Base-by-base conservation (phyloP, 2,797 vertebrate genomes). In the Propithecus deckenii region DNA sequence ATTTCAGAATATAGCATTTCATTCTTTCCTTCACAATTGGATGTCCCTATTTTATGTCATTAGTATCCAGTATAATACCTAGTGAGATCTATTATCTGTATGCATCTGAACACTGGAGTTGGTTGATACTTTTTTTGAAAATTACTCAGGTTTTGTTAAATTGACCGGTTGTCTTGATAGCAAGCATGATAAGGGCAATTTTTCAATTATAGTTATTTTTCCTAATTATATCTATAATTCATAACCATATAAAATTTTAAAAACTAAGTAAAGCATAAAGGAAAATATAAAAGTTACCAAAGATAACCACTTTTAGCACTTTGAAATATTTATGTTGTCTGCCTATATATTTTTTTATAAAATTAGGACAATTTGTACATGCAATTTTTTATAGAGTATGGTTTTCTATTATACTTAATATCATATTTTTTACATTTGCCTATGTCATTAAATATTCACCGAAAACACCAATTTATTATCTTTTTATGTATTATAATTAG, bases 261-360 rank as follows among this genome's bases (percentile, higher is more conserved):
- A 94, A 91, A 91, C n/a, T 30, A 80, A 63, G 8, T n/a, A 76
- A 88, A 78, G 25, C 13, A 52, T 79, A 65, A 10, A 89, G 22
- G 5, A 87, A 81, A 95, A 71, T 61, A 12, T 85, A 72, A 95
- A 89, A 50, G 4, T 30, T 92, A 84, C 30, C 13, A 69, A 41
- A 11, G n/a, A 67, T 43, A 81, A 67, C 23, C 52, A 85, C 52
- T 94, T 90, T 41, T 46, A 94, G 43, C 12, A 93, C 91, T 78
- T 78, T 83, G 48, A 92, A 94, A 78, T 92, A 85, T 48, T 94
- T 96, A 30, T 71, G 7, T 46, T 48, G 10, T 81, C 25, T 91
- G 9, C 4, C 48, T 71, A 43, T n/a, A 48, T 80, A 13, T 71
- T 65, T 74, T 76, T 87, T 74, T 65, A 65, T 75, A 91, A 92